These are phyloP conservation scores for Deroptyus accipitrinus DNA, from an alignment of 2,113 vertebrate genomes.

Conservation along the genomic window DNA sequence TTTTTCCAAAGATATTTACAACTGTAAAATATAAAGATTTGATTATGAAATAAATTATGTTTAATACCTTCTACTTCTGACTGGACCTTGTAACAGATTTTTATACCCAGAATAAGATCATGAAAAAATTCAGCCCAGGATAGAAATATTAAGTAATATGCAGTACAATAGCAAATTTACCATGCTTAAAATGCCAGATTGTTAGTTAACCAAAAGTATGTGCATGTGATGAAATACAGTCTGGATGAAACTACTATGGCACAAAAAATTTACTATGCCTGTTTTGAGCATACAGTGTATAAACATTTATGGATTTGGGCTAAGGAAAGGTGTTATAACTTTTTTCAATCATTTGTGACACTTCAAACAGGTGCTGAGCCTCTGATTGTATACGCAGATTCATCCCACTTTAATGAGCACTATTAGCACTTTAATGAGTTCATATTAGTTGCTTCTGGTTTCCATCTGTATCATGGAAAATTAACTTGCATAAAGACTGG, in stretches of 20 bases:
- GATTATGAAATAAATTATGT: background rate
- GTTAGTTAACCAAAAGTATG: background rate
- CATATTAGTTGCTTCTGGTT: background rate
- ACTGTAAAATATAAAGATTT: background rate
- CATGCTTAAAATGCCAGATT: background rate
- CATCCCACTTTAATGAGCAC: background rate
- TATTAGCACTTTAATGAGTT: background rate
- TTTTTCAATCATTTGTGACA: background rate
- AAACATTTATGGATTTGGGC: background rate
- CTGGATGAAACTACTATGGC: background rate
- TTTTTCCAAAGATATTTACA: background rate
- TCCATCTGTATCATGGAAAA: background rate
- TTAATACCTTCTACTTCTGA: background rate
- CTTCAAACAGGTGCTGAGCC: background rate
- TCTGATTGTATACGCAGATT: background rate
- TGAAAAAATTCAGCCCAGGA: background rate
- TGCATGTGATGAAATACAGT: background rate
- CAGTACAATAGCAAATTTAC: background rate
- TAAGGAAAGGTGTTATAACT: background rate
- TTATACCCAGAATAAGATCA: background rate
- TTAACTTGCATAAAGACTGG: background rate
- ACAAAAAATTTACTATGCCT: background rate
- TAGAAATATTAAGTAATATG: background rate
- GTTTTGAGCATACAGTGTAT: background rate
- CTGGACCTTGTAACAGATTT: background rate